Evolutionary conservation across 2,888 invertebrate species (phyloP).

Genomic region (Eupsilia transversa): DNA sequence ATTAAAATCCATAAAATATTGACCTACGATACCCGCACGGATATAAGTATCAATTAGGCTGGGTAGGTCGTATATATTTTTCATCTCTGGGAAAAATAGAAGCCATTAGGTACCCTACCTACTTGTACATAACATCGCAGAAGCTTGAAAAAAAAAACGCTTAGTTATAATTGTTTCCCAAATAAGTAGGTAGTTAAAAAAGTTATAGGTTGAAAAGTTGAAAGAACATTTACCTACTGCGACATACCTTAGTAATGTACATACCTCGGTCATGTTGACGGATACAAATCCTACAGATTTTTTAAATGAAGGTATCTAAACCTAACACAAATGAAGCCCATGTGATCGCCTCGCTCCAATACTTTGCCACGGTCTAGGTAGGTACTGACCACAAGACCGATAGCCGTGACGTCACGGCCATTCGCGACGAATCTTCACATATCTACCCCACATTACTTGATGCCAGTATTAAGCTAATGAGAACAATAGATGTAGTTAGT

Average conservation of each 20-base stretch:
- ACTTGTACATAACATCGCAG: background rate
- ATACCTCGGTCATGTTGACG: background rate
- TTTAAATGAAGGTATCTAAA: background rate
- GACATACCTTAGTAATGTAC: background rate
- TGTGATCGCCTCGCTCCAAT: slow-evolving; percentile 23
- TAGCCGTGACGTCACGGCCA: slow-evolving; percentile 40
- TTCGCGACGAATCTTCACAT: slow-evolving; percentile 10
- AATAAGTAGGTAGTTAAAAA: background rate
- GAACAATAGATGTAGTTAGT: slow-evolving; percentile 12
- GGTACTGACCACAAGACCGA: background rate
- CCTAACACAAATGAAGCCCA: background rate
- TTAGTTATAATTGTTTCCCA: background rate
- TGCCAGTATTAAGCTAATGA: slow-evolving; percentile 18
- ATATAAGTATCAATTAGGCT: background rate
- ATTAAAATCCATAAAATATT: background rate
- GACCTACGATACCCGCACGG: background rate
- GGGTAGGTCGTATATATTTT: background rate
- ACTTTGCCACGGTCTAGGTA: slow-evolving; percentile 21
- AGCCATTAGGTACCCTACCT: background rate
- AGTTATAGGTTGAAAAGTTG: background rate
- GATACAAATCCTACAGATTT: background rate
- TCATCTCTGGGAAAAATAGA: background rate
- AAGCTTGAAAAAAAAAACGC: background rate
- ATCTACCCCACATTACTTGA: slow-evolving; percentile 23
- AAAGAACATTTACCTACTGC: background rate